These are phyloP conservation scores for Tetrax tetrax DNA, from an alignment of 2,113 vertebrate genomes.

Conservation along the genomic window DNA sequence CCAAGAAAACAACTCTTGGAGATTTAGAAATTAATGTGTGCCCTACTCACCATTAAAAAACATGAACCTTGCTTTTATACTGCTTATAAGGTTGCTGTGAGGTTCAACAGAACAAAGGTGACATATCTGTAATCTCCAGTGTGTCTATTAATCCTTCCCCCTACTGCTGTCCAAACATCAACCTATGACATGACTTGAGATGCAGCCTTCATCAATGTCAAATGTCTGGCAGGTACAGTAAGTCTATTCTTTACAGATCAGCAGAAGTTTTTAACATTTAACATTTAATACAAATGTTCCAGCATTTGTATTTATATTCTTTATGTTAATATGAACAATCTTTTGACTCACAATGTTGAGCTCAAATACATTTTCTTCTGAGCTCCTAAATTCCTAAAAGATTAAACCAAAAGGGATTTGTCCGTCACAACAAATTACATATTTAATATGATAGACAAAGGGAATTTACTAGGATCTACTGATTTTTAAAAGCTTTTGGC, in stretches of 20 bases:
- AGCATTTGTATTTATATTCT: conserved; percentile 55
- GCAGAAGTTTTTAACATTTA: neutral
- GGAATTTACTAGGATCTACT: conserved; percentile 40
- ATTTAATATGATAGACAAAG: conserved; percentile 59
- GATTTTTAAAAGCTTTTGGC: conserved; percentile 45
- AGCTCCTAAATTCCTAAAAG: conserved; percentile 32
- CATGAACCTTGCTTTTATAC: conserved; percentile 15
- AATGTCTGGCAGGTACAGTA: neutral
- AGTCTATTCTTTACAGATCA: conserved; percentile 39
- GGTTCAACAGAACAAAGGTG: conserved; percentile 9
- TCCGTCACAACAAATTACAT: conserved; percentile 59
- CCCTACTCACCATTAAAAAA: conserved; percentile 11
- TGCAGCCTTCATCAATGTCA: neutral
- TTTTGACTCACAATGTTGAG: conserved; percentile 31
- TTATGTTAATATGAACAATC: conserved; percentile 43
- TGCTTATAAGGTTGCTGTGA: neutral
- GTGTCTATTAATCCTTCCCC: neutral
- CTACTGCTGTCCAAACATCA: neutral
- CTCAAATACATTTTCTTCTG: conserved; percentile 45
- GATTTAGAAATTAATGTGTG: neutral
- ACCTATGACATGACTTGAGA: conserved; percentile 14
- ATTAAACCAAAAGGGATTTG: conserved; percentile 57
- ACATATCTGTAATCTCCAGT: conserved; percentile 20
- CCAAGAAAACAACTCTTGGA: neutral
- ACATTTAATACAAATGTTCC: conserved; percentile 21